Evolutionary conservation across 1,140 invertebrate genomes (phyloP), one percentile per base, ranked within the genome.

Genomic region (Danaus plexippus): DNA sequence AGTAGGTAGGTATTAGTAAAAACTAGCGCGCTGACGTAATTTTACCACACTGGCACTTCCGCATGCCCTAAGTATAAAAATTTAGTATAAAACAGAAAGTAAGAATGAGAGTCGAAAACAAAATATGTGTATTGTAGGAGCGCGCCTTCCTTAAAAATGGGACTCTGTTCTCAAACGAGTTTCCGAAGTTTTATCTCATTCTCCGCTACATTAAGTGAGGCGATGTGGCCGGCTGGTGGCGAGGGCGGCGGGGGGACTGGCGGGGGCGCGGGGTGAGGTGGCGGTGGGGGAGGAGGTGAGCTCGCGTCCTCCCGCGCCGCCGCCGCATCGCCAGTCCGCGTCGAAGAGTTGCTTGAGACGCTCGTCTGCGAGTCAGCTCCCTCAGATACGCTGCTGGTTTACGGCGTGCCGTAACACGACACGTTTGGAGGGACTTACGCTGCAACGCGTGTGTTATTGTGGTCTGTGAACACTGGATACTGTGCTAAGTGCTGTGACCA

Each of bases 361-460:
- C 73, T 80, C 64, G 80, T 77, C 64, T 81, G 77, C 73, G 77
- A 85, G 72, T 71, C 73, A 69, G 74, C 67, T 85, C 82, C 82
- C 83, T 84, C 84, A 85, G 84, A 86, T 86, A 85, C 83, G 78
- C 77, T 86, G 83, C 81, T 87, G 83, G 80, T 82, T 86, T 86
- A 87, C 83, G 83, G 83, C 75, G 78, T 75, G 77, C 81, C 81
- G 83, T 86, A 86, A 87, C 79, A 85, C 83, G 83, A 85, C 81
- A 87, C 84, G 84, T 87, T 87, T 87, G 84, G 84, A 87, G 84
- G 84, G 84, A 83, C 75, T 67, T 69, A 71, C 70, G 75, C 73
- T 73, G 71, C 67, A 73, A 71, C 75, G 77, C 67, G 75, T 86
- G 84, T 86, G 81, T 68, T 75, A 32, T 80, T 71, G 80, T 85